These are phyloP conservation scores for Nipponacmea schrenckii DNA, from an alignment of 2,888 invertebrate species.

Conservation along the genomic window DNA sequence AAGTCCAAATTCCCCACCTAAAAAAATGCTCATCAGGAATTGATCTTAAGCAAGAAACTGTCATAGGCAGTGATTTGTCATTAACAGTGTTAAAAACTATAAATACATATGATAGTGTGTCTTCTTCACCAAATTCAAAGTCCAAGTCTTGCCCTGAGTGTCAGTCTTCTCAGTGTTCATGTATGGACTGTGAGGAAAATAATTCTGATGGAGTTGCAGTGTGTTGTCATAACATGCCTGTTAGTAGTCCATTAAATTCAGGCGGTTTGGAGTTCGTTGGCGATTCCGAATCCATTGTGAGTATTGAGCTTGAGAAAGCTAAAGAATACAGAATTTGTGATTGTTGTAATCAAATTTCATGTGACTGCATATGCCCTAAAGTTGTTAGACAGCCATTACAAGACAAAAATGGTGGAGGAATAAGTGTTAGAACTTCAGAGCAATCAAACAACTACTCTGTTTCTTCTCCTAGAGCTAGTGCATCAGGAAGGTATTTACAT, in stretches of 20 bases:
- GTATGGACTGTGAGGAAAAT: not conserved
- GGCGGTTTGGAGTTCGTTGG: no score
- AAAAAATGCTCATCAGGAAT: not conserved
- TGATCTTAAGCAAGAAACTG: not conserved
- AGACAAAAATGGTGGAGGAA: not conserved
- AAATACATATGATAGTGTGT: not conserved
- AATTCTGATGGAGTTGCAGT: no score
- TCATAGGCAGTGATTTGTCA: not conserved
- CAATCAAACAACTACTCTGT: not conserved
- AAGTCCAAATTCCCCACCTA: constrained; percentile 67
- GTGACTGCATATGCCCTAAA: constrained; percentile 4
- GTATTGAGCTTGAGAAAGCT: not conserved
- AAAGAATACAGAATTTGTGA: constrained; percentile 19
- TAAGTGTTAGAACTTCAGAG: not conserved
- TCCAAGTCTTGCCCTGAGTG: not conserved
- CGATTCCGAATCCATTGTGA: not conserved
- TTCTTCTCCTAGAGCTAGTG: not conserved
- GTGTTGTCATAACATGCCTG: no score
- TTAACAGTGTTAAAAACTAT: not conserved
- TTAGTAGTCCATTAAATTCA: not conserved
- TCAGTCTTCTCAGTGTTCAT: not conserved
- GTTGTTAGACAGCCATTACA: not conserved
- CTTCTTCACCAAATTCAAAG: not conserved
- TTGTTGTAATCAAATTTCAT: constrained; percentile 7
- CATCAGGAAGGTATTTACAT: not conserved